phyloP scores from a whole-genome alignment of 35 echinoderm and acorn worm genomes.

The Ophiothrix spiculata region DNA sequence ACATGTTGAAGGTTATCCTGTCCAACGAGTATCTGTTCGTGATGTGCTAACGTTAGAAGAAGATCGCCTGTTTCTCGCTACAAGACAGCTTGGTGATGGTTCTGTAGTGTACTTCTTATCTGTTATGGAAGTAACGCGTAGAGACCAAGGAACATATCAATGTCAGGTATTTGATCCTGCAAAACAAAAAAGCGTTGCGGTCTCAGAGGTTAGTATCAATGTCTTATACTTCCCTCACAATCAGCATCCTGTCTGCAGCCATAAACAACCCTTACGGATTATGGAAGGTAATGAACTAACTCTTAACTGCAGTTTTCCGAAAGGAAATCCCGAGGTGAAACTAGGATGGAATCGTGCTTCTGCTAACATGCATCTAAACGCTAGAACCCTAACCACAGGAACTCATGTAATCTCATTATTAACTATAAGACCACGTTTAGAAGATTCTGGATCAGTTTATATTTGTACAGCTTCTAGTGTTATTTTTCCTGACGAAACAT shows the following conservation, averaged over 20 bases:
- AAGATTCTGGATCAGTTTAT: not conserved
- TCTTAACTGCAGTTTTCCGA: not conserved
- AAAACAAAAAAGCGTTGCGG: not conserved
- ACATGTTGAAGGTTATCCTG: not conserved
- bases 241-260: not conserved
- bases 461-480: not conserved
- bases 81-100: not conserved
- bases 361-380: not conserved
- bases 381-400: not conserved
- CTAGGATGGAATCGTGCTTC: not conserved
- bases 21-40: not conserved
- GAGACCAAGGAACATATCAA: not conserved
- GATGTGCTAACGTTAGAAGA: not conserved
- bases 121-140: not conserved
- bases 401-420: not conserved
- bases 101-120: not conserved
- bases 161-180: not conserved
- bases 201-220: not conserved
- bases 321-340: not conserved
- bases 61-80: not conserved
- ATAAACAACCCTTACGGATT: not conserved
- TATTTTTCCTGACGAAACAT: not conserved
- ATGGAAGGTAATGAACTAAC: not conserved
- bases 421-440: not conserved
- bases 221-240: not conserved